These are phyloP conservation scores for Platynereis dumerilii DNA, from an alignment of 2,888 invertebrate species.

Conservation along the genomic window DNA sequence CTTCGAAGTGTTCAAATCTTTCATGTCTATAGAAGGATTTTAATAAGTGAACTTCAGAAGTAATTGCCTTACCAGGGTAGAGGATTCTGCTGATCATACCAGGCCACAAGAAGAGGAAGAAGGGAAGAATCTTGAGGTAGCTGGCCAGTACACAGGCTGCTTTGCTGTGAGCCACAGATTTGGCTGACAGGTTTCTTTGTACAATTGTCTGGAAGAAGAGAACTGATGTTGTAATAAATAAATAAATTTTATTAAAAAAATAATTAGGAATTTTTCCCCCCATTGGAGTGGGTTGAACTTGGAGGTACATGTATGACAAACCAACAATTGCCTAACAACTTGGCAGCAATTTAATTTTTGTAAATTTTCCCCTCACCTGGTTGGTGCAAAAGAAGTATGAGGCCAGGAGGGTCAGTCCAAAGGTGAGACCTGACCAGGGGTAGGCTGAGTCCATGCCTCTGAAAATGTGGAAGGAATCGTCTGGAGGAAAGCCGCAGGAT, in stretches of 20 bases:
- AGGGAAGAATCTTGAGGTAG: conserved; percentile 64
- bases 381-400: conserved; percentile 38
- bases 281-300: too few relatives aligned
- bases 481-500: conserved; percentile 39
- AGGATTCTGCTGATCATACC: conserved; percentile 67
- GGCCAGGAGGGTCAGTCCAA: conserved; percentile 36
- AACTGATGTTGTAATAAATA: not conserved
- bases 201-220: conserved; percentile 67
- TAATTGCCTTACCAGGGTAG: conserved; percentile 64
- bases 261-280: too few relatives aligned
- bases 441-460: conserved; percentile 35
- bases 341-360: too few relatives aligned
- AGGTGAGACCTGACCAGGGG: conserved; percentile 40
- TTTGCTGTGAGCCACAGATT: conserved; percentile 66
- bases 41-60: too few relatives aligned
- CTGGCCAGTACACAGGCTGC: conserved; percentile 66
- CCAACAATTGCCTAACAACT: too few relatives aligned
- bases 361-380: conserved; percentile 37
- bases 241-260: not conserved
- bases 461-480: conserved; percentile 38
- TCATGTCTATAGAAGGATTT: too few relatives aligned
- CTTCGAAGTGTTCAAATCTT: too few relatives aligned
- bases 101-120: conserved; percentile 65
- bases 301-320: too few relatives aligned
- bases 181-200: conserved; percentile 66